Evolutionary conservation across 2,888 invertebrate species (phyloP).

Genomic region (Machimus rusticus): DNA sequence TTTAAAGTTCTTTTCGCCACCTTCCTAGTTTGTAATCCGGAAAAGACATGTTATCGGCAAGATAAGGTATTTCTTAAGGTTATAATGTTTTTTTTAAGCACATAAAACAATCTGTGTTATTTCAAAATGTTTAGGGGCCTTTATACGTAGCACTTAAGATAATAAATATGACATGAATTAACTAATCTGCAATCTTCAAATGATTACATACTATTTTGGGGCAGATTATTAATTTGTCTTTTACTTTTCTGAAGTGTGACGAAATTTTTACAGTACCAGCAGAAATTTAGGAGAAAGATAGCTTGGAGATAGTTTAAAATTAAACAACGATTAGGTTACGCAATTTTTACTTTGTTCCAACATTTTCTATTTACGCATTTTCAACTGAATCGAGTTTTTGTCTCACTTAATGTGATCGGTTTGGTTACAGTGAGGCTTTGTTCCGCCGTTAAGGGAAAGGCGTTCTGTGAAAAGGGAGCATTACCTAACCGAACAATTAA

Average conservation of each 20-base stretch:
- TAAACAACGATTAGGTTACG: background rate
- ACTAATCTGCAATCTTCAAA: background rate
- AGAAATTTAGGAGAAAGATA: background rate
- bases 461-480: background rate
- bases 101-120: too few relatives aligned
- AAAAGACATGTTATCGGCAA: too few relatives aligned
- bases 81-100: too few relatives aligned
- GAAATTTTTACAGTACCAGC: background rate
- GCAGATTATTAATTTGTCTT: background rate
- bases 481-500: background rate
- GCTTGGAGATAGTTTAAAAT: background rate
- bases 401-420: background rate
- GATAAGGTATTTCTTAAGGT: too few relatives aligned
- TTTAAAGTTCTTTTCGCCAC: too few relatives aligned
- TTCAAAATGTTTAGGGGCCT: too few relatives aligned
- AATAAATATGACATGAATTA: background rate
- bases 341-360: background rate
- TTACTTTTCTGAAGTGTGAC: background rate
- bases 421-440: background rate
- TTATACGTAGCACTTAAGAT: background rate
- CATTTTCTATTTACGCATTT: background rate
- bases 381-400: background rate
- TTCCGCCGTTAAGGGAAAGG: background rate
- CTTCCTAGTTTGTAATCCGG: too few relatives aligned
- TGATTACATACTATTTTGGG: background rate